These are phyloP conservation scores for Pseudobourletiella spinata DNA, from an alignment of 1,140 invertebrate species.

Conservation along the genomic window DNA sequence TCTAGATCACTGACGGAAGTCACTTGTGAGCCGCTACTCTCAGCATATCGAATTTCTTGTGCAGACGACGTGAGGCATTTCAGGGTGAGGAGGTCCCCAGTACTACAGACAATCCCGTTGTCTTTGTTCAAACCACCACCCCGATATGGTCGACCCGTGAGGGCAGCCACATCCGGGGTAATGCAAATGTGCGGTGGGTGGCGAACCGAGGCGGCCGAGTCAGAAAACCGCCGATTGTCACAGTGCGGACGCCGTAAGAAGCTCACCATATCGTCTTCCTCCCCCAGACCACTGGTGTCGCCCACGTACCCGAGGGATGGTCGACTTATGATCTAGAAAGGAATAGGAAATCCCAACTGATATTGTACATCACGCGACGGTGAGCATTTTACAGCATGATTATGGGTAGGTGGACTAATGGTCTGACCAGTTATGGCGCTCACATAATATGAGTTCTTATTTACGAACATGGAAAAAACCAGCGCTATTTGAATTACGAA, in stretches of 20 bases:
- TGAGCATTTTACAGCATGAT: too few relatives aligned
- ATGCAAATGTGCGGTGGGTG: constrained; percentile 42
- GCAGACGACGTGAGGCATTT: constrained; percentile 63
- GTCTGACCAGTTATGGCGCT: too few relatives aligned
- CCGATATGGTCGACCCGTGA: constrained; percentile 40
- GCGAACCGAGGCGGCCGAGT: constrained; percentile 52
- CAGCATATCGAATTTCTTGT: constrained; percentile 58
- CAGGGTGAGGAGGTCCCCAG: constrained; percentile 65
- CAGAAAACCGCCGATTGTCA: constrained; percentile 54
- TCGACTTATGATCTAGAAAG: too few relatives aligned
- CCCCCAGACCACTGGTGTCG: too few relatives aligned
- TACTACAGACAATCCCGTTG: constrained; percentile 59
- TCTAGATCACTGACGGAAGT: background rate
- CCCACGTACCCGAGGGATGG: too few relatives aligned
- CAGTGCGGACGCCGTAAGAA: constrained; percentile 22
- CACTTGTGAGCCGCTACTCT: constrained; percentile 30
- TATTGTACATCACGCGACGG: too few relatives aligned
- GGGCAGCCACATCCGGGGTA: constrained; percentile 44
- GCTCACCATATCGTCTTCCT: background rate
- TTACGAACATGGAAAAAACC: too few relatives aligned
- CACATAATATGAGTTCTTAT: too few relatives aligned
- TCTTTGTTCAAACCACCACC: constrained; percentile 59
- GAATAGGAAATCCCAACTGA: too few relatives aligned
- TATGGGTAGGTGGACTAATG: too few relatives aligned
- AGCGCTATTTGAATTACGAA: too few relatives aligned